Evolutionary conservation across 2,113 vertebrate species (phyloP).

Genomic region (Takifugu bimaculatus): DNA sequence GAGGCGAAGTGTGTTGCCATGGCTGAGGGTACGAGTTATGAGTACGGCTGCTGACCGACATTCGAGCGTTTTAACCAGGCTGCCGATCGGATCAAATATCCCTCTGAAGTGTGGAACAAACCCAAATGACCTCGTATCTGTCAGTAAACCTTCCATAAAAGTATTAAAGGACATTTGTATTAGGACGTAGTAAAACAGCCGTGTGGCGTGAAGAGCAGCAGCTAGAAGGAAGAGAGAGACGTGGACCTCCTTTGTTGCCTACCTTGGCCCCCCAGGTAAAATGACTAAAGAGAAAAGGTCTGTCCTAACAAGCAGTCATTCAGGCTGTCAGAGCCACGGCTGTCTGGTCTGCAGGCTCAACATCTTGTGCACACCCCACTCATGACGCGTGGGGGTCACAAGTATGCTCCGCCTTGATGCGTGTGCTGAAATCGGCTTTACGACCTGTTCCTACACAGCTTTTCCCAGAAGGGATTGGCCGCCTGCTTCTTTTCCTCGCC

Average conservation of each 20-base stretch:
- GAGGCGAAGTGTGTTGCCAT: conserved; percentile 41
- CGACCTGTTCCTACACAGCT: conserved; percentile 67
- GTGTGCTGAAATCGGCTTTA: conserved; percentile 53
- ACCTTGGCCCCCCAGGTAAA: conserved; percentile 6
- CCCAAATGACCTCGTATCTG: background rate
- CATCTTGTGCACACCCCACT: conserved; percentile 52
- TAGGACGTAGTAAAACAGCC: no score
- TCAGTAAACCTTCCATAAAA: no score
- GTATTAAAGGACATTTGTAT: no score
- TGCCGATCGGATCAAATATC: no score
- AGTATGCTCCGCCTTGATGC: conserved; percentile 32
- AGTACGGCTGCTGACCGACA: conserved; percentile 32
- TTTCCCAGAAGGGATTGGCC: conserved; percentile 75
- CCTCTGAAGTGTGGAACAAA: background rate
- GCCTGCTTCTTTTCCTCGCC: conserved; percentile 57
- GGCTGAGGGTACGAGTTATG: conserved; percentile 4
- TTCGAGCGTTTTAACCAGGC: conserved; percentile 1
- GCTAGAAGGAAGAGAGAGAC: background rate
- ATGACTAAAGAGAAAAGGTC: background rate
- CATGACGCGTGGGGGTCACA: conserved; percentile 53
- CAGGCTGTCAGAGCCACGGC: conserved; percentile 22
- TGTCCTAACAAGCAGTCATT: conserved; percentile 11
- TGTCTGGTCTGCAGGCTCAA: conserved; percentile 44
- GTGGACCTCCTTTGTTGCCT: background rate
- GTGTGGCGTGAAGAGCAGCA: background rate